Evolutionary conservation across 2,888 invertebrate genomes (phyloP), one percentile per base, ranked within the genome.

Genomic region (Dione juno): DNA sequence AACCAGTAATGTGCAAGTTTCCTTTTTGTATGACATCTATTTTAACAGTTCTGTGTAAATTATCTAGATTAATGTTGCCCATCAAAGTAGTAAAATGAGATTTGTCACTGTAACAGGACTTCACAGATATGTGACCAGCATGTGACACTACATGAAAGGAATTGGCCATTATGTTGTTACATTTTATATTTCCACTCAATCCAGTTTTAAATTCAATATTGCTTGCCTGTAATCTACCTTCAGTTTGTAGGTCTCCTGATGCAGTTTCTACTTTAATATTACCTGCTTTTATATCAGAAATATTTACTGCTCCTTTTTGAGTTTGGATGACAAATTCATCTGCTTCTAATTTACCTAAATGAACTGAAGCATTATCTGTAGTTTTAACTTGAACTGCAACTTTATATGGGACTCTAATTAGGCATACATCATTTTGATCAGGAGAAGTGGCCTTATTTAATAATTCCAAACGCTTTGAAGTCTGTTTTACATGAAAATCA

Each of bases 11-110:
- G 61, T 87, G 82, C n/a, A 93, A 77, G 70, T 93, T 92, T 0
- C 93, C 92, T 76, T 87, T 82, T 74, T 93, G 90, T 59, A 94
- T 92, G 0, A 93, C 86, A 83, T 94, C 93, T 74, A 94, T 91
- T 70, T 82, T 79, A 3, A 93, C 93, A 35, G 87, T 84, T 72
- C 87, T 83, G 57, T 93, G 93, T 5, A 93, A 77, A 66, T 88
- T 87, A 59, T 88, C 85, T 6, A 93, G 78, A 11, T 78, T 78
- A 71, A 94, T 87, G 58, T 93, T 88, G 0, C 93, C 93, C 87
- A 92, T 89, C 16, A 92, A 81, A 13, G 93, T 93, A 41, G 86
- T 91, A 64, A 93, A 91, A 74, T 93, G 91, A 7, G 93, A 92
- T 75, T 88, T 90, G 54, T 93, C 91, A 70, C 77, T 77, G 57